phyloP scores from a whole-genome alignment of 2,888 invertebrate species.

The Noctuana brunneofusca region DNA sequence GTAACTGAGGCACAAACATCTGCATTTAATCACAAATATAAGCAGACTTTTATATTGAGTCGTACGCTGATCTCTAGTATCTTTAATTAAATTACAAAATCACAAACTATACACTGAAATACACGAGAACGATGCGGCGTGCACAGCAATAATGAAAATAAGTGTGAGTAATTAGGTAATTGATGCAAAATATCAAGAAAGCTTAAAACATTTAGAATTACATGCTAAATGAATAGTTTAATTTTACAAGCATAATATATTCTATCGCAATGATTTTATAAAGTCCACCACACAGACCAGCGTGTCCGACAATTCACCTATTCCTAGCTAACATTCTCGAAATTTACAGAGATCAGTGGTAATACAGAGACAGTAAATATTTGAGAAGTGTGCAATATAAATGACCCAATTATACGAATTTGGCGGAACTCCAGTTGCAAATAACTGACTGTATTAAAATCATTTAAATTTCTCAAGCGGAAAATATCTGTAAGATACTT shows the following conservation, averaged over 20 bases:
- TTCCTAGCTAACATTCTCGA: constrained; percentile 3
- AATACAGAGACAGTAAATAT: constrained; percentile 44
- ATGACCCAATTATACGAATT: constrained; percentile 65
- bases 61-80: no score
- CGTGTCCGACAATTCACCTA: neutral
- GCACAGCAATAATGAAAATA: no score
- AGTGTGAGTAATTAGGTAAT: neutral
- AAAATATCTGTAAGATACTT: constrained; percentile 12
- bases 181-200: neutral
- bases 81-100: no score
- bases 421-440: constrained; percentile 66
- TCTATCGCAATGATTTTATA: neutral
- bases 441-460: constrained; percentile 53
- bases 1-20: no score
- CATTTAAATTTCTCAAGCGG: constrained; percentile 43
- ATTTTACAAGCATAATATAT: neutral
- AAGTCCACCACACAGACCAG: neutral
- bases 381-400: constrained; percentile 60
- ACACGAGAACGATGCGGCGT: no score
- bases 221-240: neutral
- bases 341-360: constrained; percentile 13
- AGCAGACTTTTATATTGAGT: no score
- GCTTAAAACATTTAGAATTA: neutral
- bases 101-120: no score
- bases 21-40: no score